Percentiles rank a stretch among this genome's conserved stretches.
These are phyloP conservation scores for Thalassoma bifasciatum DNA, from an alignment of 2,113 vertebrate species.

Conservation along the genomic window DNA sequence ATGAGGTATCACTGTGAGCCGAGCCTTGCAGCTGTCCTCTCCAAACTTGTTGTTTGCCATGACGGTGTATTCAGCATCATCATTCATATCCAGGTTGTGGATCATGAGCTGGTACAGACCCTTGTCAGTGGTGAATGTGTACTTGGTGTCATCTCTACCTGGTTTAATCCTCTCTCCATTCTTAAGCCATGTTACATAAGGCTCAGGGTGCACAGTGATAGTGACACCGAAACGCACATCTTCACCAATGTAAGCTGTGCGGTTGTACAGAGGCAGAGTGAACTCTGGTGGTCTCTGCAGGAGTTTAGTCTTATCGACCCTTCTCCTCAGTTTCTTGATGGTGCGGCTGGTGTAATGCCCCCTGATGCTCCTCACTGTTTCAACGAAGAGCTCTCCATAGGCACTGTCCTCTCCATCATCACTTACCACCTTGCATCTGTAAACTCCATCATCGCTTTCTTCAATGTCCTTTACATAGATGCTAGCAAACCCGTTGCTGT, in stretches of 20 bases:
- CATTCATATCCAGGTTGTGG: conserved; percentile 88
- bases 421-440: conserved; percentile 94
- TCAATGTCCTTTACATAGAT: conserved; percentile 96
- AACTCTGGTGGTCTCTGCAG: conserved; percentile 96
- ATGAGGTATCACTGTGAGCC: conserved; percentile 90
- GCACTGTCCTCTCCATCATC: conserved; percentile 95
- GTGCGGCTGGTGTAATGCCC: conserved; percentile 91
- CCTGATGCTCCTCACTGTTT: conserved; percentile 91
- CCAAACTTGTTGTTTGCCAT: conserved; percentile 95
- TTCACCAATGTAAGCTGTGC: conserved; percentile 92
- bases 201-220: conserved; percentile 97
- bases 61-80: conserved; percentile 94
- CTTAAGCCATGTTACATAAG: conserved; percentile 95
- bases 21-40: conserved; percentile 96
- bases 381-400: conserved; percentile 95
- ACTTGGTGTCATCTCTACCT: conserved; percentile 91
- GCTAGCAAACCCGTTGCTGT: conserved; percentile 91
- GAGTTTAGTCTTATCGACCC: conserved; percentile 89
- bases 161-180: conserved; percentile 95
- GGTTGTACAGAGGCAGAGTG: conserved; percentile 95
- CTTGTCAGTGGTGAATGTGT: conserved; percentile 95
- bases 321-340: conserved; percentile 90
- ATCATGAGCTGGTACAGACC: conserved; percentile 97
- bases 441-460: conserved; percentile 93
- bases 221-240: conserved; percentile 97